Conservation (phyloP, 2,888 invertebrate species). For the Belgica antarctica region DNA sequence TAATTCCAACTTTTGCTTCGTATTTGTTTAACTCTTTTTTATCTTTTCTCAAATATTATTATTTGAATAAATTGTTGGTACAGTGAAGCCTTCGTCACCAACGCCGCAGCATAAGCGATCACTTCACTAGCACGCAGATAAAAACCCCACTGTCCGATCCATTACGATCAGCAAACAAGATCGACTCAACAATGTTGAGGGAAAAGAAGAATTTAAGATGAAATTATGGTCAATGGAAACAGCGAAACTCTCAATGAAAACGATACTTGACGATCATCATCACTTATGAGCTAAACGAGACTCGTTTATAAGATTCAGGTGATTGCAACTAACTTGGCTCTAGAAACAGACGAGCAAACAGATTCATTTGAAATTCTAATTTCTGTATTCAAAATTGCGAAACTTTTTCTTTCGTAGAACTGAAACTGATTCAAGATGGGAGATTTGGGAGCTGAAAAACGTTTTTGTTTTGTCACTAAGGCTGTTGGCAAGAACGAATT, state of each 20-base stretch:
- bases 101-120: not conserved
- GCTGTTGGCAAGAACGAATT: too few species aligned
- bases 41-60: constrained; percentile 16
- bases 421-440: not conserved
- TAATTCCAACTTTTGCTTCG: not conserved
- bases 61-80: constrained; percentile 17
- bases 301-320: constrained; percentile 7
- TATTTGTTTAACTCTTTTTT: constrained; percentile 4
- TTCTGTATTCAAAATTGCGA: not conserved
- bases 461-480: too few species aligned
- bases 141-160: not conserved
- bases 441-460: not conserved
- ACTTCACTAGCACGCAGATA: not conserved
- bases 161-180: constrained; percentile 23
- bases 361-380: constrained; percentile 7
- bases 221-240: constrained; percentile 22
- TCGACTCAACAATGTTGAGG: constrained; percentile 1
- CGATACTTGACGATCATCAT: not conserved
- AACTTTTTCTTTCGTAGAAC: not conserved
- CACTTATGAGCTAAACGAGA: not conserved
- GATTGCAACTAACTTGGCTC: not conserved
- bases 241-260: constrained; percentile 1
- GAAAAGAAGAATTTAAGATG: not conserved
- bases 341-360: not conserved
- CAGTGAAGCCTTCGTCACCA: not conserved